Percentiles rank a stretch among this genome's conserved stretches.
Evolutionary conservation across 2,113 vertebrate genomes (phyloP).

Genomic region (Sigmodon hispidus): DNA sequence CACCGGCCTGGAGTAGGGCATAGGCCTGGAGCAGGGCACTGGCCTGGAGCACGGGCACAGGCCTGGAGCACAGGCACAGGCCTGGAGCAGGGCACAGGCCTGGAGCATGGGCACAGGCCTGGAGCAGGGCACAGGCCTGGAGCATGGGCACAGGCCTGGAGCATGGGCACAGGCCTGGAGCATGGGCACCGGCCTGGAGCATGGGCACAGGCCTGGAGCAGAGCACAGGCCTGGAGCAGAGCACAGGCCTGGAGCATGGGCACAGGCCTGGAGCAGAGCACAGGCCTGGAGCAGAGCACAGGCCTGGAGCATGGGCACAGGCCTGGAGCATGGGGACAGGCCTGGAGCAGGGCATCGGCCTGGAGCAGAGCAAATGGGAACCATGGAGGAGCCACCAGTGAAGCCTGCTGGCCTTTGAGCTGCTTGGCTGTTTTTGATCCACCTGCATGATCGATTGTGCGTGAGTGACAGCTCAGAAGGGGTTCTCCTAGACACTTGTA

Average conservation of each 20-base stretch:
- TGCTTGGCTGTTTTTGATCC: background rate
- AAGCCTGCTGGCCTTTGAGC: background rate
- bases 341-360: background rate
- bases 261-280: too few relatives aligned
- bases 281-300: too few relatives aligned
- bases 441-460: rapidly evolving
- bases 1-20: background rate
- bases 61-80: background rate
- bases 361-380: background rate
- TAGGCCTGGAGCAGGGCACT: background rate
- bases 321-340: background rate
- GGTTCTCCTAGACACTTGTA: conserved; percentile 4
- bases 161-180: background rate
- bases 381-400: rapidly evolving
- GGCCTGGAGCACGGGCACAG: too few relatives aligned
- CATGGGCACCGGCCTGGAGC: background rate
- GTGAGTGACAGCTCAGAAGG: background rate
- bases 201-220: too few relatives aligned
- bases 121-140: too few relatives aligned
- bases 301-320: too few relatives aligned
- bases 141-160: too few relatives aligned
- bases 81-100: too few relatives aligned
- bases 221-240: background rate
- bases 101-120: too few relatives aligned
- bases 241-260: background rate